Base-by-base conservation (phyloP, 1,140 invertebrate species). In the Pentalonia nigronervosa region DNA sequence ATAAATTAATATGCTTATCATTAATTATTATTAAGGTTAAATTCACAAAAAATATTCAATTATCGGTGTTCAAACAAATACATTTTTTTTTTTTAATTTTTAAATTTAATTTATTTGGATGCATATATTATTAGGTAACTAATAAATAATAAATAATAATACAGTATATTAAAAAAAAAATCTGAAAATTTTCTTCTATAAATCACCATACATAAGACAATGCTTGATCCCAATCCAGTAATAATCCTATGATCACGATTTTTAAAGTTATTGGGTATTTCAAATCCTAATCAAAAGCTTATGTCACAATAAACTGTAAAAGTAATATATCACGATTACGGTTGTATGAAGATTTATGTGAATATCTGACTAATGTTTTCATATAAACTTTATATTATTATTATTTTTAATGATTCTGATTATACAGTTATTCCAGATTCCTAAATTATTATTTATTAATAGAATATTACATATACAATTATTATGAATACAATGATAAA, bases 381-480 rank as follows among this genome's bases (percentile, higher is more conserved):
- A 7, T 53, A 17, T 36, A 89, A 23, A 14, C 20, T 36, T 8
- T 53, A 30, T 56, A 7, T 88, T 89, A 36, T 88, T 88, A 47
- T 87, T 86, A 50, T 87, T 87, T 50, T 87, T 87, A 21, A 87
- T n/a, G 45, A 30, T 86, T n/a, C 45, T 83, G n/a, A 23, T 83
- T 83, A 41, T 23, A 76, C 11, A 67, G 53, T 25, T 56, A 56
- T 41, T 41, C 41, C 41, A 41, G 41, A 41, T 41, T 41, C 41
- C 41, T 56, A 53, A 17, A 50, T 17, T 53, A 53, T 53, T 53
- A 53, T 53, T 7, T 53, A 53, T 53, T 7, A 53, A 23, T 21
- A 23, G 23, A 53, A 23, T 53, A 53, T 53, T 53, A 53, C 7
- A 21, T 53, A 53, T 34, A 34, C 14, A 17, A 17, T 76, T n/a